Evolutionary conservation across 1,140 invertebrate genomes (phyloP), one percentile per base, ranked within the genome.

Genomic region (Drosophila lowei): DNA sequence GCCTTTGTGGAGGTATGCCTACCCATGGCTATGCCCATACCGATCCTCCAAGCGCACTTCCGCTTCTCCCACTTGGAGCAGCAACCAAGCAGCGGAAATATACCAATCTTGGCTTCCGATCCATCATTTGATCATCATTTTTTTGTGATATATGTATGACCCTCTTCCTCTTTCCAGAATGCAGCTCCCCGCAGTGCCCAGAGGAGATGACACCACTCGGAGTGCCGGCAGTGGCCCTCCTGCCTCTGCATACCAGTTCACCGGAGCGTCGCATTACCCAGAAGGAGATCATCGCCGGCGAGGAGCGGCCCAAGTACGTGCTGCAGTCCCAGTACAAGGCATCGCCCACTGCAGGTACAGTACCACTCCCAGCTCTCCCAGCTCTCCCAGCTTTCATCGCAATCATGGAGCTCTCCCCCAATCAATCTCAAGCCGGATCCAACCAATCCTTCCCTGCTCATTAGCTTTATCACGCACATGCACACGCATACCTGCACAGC

Each of bases 211-310:
- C 79, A 44, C 78, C 86, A 4, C 71, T 91, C 5, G 77, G 79
- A 23, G 89, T 91, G 23, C 89, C 91, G 9, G 84, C 90, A 2
- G 90, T 91, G 57, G 88, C 90, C 53, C 49, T 92, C 38, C 46
- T 92, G 46, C 90, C 91, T 3, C 48, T 92, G 48, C 86, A 91
- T 49, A 90, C 89, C 48, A 91, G 77, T 41, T 91, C 91, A 61
- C 90, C 90, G 23, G 90, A 92, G 77, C 86, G 89, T 11, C 89
- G 90, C 44, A 90, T 91, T 43, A 91, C 90, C 57, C 90, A 91
- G 63, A 91, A 91, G 68, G 91, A 91, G 81, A 91, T 91, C 58
- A 90, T 91, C 44, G 91, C 91, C 46, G 91, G 91, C 25, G 91
- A 91, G 75, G 91, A 91, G 74, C 72, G 90, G 49, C 91, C 91